These are phyloP conservation scores for Mus spicilegus DNA, from an alignment of 2,113 vertebrate genomes.

Conservation along the genomic window DNA sequence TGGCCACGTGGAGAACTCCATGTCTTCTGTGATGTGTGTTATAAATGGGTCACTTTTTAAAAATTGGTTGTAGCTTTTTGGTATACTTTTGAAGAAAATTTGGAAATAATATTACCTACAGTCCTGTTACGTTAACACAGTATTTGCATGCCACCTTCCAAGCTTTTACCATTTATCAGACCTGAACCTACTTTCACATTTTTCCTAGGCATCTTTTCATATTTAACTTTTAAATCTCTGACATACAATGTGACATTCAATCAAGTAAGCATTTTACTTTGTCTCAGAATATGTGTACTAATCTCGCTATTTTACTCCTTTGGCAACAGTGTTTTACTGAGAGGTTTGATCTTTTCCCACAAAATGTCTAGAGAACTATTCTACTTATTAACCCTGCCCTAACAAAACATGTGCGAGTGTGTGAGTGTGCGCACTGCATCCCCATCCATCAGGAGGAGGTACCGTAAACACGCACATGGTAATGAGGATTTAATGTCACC, in stretches of 20 bases:
- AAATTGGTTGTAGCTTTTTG: not conserved
- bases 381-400: not conserved
- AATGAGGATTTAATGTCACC: not conserved
- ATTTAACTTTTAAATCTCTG: slow-evolving; percentile 37
- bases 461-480: not conserved
- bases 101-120: slow-evolving; percentile 22
- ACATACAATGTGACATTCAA: not conserved
- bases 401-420: not conserved
- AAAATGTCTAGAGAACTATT: not conserved
- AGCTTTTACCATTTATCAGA: slow-evolving; percentile 52
- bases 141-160: slow-evolving; percentile 4
- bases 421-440: not conserved
- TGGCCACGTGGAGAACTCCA: not conserved
- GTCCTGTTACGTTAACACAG: not conserved
- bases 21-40: slow-evolving; percentile 27
- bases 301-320: slow-evolving; percentile 21
- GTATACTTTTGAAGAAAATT: not conserved
- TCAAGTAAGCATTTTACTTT: slow-evolving; percentile 44
- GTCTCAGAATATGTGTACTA: not conserved
- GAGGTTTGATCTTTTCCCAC: slow-evolving; percentile 16
- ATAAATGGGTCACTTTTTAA: not conserved
- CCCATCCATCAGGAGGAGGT: not conserved
- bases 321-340: not conserved
- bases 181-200: not conserved
- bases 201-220: not conserved